Conservation (phyloP, 2,113 vertebrate species). For the Turnix velox region DNA sequence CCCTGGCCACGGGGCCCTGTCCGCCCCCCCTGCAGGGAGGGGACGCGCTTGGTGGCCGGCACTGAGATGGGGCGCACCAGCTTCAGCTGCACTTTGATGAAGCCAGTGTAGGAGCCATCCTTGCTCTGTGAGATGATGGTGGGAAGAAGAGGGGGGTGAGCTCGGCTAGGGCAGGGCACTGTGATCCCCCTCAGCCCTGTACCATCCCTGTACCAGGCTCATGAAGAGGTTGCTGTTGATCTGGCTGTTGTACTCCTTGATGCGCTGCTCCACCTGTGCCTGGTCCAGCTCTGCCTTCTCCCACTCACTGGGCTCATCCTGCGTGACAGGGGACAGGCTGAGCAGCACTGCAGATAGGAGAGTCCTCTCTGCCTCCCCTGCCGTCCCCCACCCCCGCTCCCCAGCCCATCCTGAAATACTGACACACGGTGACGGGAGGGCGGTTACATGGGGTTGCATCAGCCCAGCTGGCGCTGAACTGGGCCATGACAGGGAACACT, state of each 20-base stretch:
- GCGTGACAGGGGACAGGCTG: background rate
- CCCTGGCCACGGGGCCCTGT: slow-evolving; percentile 40
- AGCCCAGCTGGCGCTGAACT: background rate
- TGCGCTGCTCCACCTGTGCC: slow-evolving; percentile 84
- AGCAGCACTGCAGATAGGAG: rapidly evolving
- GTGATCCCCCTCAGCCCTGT: rapidly evolving
- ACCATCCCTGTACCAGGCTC: slow-evolving; percentile 82
- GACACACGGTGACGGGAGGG: background rate
- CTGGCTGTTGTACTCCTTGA: slow-evolving; percentile 92
- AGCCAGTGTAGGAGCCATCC: slow-evolving; percentile 92
- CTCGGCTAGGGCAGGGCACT: background rate
- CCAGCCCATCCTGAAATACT: background rate
- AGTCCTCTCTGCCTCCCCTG: rapidly evolving
- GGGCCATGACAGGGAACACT: background rate
- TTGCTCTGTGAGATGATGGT: slow-evolving; percentile 75
- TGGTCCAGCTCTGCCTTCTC: slow-evolving; percentile 80
- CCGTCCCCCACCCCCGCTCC: background rate
- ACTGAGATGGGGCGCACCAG: slow-evolving; percentile 88
- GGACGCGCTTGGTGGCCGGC: slow-evolving; percentile 76
- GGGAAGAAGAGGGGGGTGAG: background rate
- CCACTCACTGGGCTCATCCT: slow-evolving; percentile 87
- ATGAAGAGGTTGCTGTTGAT: slow-evolving; percentile 95
- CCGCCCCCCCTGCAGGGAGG: slow-evolving; percentile 65
- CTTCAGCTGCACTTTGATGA: slow-evolving; percentile 96
- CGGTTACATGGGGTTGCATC: background rate